phyloP scores from a whole-genome alignment of 1,140 invertebrate species.

The Diachasmimorpha longicaudata region DNA sequence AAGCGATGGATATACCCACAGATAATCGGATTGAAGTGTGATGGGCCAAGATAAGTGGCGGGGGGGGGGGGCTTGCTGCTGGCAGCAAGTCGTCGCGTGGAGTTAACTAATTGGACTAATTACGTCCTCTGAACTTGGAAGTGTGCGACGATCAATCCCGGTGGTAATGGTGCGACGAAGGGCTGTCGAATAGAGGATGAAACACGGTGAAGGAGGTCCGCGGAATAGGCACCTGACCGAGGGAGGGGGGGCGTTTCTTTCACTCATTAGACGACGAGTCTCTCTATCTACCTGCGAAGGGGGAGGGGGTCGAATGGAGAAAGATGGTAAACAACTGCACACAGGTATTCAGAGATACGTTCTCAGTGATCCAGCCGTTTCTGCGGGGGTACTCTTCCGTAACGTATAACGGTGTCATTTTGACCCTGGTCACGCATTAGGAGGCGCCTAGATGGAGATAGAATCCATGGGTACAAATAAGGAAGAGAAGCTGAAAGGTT shows the following conservation, averaged over 20 bases:
- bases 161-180: neutral
- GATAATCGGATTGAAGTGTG: slow-evolving; percentile 16
- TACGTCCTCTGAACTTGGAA: neutral
- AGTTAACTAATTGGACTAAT: slow-evolving; percentile 16
- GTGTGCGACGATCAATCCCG: neutral
- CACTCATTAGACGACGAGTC: neutral
- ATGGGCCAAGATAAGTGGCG: slow-evolving; percentile 3
- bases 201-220: neutral
- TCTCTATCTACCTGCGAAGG: neutral
- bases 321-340: neutral
- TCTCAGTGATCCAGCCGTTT: neutral
- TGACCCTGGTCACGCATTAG: slow-evolving; percentile 39
- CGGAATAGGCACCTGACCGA: neutral
- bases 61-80: neutral
- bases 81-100: slow-evolving; percentile 2
- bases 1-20: neutral
- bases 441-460: slow-evolving; percentile 43
- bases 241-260: neutral
- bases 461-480: slow-evolving; percentile 38
- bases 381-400: slow-evolving; percentile 23
- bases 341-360: neutral
- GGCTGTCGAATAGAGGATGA: neutral
- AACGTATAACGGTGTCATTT: slow-evolving; percentile 25
- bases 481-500: neutral
- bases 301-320: neutral